Percentiles rank a stretch among this genome's conserved stretches.
These are phyloP conservation scores for Patiria miniata DNA, from an alignment of 35 echinoderm and acorn worm species.

Conservation along the genomic window DNA sequence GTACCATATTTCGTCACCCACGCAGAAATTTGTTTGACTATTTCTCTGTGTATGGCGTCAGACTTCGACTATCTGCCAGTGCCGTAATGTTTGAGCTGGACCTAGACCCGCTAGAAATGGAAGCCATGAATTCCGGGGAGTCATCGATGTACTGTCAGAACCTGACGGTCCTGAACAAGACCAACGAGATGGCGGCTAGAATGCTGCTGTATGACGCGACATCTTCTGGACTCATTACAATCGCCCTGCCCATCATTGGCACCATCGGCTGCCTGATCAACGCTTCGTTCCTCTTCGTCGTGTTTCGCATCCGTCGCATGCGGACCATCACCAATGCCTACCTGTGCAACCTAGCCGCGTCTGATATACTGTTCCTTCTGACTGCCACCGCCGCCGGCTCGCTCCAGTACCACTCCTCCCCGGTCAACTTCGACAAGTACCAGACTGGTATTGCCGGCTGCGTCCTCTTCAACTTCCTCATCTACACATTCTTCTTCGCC, in stretches of 20 bases:
- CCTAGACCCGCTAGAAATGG: too few species aligned
- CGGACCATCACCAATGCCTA: slow-evolving; percentile 84
- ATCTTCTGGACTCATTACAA: slow-evolving; percentile 35
- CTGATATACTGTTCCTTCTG: slow-evolving; percentile 77
- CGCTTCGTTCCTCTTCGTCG: slow-evolving; percentile 60
- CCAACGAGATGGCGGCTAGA: too few species aligned
- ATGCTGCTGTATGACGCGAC: too few species aligned
- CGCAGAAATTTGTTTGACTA: too few species aligned
- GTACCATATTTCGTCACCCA: too few species aligned
- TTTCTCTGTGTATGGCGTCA: too few species aligned
- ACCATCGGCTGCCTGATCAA: slow-evolving; percentile 82
- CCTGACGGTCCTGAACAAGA: too few species aligned
- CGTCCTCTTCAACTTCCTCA: slow-evolving; percentile 36
- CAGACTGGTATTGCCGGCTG: slow-evolving; percentile 41
- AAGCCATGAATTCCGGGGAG: too few species aligned
- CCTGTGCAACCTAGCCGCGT: slow-evolving; percentile 74
- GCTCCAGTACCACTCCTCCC: slow-evolving; percentile 50
- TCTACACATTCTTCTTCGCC: slow-evolving; percentile 48
- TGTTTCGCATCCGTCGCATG: slow-evolving; percentile 73
- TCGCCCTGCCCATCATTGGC: slow-evolving; percentile 76
- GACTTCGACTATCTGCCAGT: too few species aligned
- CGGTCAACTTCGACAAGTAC: slow-evolving; percentile 27
- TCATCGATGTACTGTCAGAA: too few species aligned
- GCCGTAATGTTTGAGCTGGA: too few species aligned
- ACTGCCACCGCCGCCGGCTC: slow-evolving; percentile 36